phyloP scores from a whole-genome alignment of 2,113 vertebrate genomes.

The Chaenogobius annularis region DNA sequence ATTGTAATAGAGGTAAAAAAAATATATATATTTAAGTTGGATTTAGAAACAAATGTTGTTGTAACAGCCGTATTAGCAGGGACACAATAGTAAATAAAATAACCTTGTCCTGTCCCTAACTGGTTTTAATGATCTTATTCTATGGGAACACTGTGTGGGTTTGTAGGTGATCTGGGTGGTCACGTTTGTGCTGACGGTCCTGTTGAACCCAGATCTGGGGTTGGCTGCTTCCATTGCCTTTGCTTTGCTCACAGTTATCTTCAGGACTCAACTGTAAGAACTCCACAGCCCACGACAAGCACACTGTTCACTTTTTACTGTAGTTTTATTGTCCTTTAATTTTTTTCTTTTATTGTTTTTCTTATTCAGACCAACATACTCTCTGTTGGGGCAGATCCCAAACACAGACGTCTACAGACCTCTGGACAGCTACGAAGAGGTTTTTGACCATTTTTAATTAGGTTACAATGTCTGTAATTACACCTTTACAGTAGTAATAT shows the following conservation, averaged over 20 bases:
- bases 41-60: too few relatives aligned
- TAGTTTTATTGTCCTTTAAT: not conserved
- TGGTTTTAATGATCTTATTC: too few relatives aligned
- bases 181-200: conserved; percentile 85
- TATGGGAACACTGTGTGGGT: not conserved
- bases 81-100: too few relatives aligned
- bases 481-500: too few relatives aligned
- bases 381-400: conserved; percentile 86
- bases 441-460: conserved; percentile 37
- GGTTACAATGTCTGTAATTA: too few relatives aligned
- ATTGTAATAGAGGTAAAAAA: not conserved
- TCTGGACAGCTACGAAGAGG: conserved; percentile 82
- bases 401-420: conserved; percentile 88
- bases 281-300: not conserved
- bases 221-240: conserved; percentile 83
- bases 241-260: conserved; percentile 86
- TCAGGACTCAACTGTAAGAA: conserved; percentile 89
- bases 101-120: too few relatives aligned
- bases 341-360: not conserved
- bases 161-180: conserved; percentile 84
- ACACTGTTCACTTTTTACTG: not conserved
- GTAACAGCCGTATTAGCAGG: too few relatives aligned
- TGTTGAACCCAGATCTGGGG: conserved; percentile 89
- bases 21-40: not conserved
- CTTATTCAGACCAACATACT: conserved; percentile 85